Evolutionary conservation across 92 coral and sea anemone genomes (phyloP).

Genomic region (Blastomussa wellsi): DNA sequence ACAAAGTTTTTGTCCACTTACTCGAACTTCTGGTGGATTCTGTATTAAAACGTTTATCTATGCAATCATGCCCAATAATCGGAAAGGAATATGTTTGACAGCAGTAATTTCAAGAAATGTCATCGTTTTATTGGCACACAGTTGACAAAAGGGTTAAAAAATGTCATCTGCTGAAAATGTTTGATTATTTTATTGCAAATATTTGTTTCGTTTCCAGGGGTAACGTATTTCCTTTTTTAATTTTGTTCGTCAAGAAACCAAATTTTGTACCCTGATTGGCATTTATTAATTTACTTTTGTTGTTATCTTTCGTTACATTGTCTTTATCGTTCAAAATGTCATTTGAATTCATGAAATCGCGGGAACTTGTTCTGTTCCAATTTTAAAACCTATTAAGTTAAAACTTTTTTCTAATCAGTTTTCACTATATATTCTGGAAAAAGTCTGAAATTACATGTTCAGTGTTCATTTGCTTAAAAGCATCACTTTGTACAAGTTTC

Average conservation of each 20-base stretch:
- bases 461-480: not conserved
- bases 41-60: no score
- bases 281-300: not conserved
- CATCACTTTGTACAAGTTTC: not conserved
- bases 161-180: not conserved
- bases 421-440: not conserved
- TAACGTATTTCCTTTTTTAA: not conserved
- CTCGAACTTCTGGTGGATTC: no score
- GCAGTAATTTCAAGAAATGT: not conserved
- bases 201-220: not conserved
- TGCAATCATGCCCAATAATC: no score
- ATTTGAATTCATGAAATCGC: not conserved
- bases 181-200: not conserved
- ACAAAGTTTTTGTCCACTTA: no score
- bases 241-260: not conserved
- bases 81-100: not conserved
- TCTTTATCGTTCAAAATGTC: not conserved
- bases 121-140: not conserved
- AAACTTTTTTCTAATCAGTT: not conserved
- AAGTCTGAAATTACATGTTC: not conserved
- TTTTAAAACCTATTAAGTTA: not conserved
- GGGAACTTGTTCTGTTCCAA: not conserved
- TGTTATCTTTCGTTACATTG: not conserved
- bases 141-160: not conserved
- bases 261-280: not conserved